A percentile compares a stretch with the other conserved stretches of the same genome.
Conservation (phyloP, 2,113 vertebrate genomes). For the Ivindomyrus marchei region DNA sequence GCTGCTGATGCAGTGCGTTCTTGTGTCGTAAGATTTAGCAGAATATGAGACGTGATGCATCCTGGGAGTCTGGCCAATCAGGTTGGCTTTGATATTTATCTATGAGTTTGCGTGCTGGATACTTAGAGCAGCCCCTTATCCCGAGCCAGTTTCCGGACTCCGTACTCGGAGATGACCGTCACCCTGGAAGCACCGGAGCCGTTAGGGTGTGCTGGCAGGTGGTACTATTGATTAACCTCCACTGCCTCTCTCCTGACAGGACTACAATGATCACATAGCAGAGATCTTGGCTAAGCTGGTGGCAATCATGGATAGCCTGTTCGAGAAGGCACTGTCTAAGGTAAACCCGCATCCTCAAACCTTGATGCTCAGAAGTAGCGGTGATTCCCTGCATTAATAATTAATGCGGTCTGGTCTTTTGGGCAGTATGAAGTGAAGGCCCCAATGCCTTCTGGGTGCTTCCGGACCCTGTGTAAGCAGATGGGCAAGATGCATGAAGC, state of each 20-base stretch:
- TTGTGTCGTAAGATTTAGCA: background rate
- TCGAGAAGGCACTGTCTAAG: slow-evolving; percentile 91
- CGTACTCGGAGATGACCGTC: background rate
- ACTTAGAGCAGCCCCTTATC: background rate
- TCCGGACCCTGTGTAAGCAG: slow-evolving; percentile 94
- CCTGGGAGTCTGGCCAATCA: background rate
- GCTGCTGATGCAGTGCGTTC: background rate
- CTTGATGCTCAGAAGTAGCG: background rate
- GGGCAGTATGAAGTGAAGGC: slow-evolving; percentile 95
- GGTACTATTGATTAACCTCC: background rate
- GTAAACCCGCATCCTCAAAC: slow-evolving; percentile 50
- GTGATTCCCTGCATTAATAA: background rate
- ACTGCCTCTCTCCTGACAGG: slow-evolving; percentile 61
- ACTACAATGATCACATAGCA: slow-evolving; percentile 93
- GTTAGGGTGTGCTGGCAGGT: background rate
- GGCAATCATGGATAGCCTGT: slow-evolving; percentile 96
- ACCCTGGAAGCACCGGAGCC: background rate
- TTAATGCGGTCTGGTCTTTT: background rate
- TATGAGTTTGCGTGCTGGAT: background rate
- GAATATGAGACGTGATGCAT: background rate
- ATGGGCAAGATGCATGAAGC: slow-evolving; percentile 98
- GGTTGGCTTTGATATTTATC: background rate
- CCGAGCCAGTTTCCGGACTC: background rate
- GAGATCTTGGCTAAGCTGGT: slow-evolving; percentile 95
- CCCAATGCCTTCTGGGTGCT: slow-evolving; percentile 88